Percentiles rank a stretch among this genome's conserved stretches.
phyloP scores from a whole-genome alignment of 2,113 vertebrate species.

The Mastomys natalensis region DNA sequence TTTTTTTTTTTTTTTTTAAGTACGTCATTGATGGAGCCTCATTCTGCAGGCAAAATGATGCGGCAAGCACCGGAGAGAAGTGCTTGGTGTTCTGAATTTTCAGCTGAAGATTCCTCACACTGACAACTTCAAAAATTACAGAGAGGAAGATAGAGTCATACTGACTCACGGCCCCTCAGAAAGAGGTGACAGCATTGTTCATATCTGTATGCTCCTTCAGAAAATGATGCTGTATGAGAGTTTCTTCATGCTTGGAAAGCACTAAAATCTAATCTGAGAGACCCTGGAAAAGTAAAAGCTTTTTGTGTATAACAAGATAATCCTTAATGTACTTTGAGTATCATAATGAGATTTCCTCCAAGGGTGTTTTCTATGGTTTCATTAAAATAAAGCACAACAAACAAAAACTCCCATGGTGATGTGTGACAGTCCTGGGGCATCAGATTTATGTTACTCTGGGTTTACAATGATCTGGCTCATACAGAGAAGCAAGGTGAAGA shows the following conservation, averaged over 20 bases:
- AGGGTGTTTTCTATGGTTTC: slow-evolving; percentile 47
- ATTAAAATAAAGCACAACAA: slow-evolving; percentile 28
- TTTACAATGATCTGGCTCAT: slow-evolving; percentile 3
- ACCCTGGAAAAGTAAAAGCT: slow-evolving; percentile 6
- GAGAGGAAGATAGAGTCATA: slow-evolving; percentile 31
- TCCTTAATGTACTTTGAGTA: slow-evolving; percentile 48
- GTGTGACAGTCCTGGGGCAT: slow-evolving; percentile 27
- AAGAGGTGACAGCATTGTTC: background rate
- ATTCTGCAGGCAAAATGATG: slow-evolving; percentile 30
- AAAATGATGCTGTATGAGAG: background rate
- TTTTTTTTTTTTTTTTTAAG: background rate
- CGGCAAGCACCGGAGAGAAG: slow-evolving; percentile 61
- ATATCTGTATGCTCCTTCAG: background rate
- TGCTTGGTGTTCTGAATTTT: slow-evolving; percentile 59
- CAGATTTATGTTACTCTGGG: background rate
- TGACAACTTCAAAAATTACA: slow-evolving; percentile 64
- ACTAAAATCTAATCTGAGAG: slow-evolving; percentile 39
- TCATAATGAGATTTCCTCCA: background rate
- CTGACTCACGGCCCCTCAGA: slow-evolving; percentile 52
- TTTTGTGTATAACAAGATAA: slow-evolving; percentile 16
- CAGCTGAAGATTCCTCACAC: slow-evolving; percentile 66
- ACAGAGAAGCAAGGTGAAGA: slow-evolving; percentile 63
- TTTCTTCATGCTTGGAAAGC: slow-evolving; percentile 35
- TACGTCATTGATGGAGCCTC: slow-evolving; percentile 57
- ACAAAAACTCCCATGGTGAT: slow-evolving; percentile 18